Percentiles rank a stretch among this genome's conserved stretches.
Conservation (phyloP, 2,797 vertebrate genomes). For the Betta splendens region DNA sequence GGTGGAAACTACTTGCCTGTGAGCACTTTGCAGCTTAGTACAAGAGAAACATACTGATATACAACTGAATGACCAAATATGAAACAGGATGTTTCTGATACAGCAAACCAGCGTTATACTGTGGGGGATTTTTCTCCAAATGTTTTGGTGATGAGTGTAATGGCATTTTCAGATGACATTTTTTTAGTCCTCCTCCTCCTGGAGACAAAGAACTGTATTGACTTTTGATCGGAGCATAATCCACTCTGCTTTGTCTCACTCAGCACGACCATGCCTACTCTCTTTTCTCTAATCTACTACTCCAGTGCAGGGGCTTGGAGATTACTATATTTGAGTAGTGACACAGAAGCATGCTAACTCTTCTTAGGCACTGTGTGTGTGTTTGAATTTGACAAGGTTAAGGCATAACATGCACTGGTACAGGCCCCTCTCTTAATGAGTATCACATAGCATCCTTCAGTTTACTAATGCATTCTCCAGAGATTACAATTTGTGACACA, state of each 20-base stretch:
- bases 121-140: background rate
- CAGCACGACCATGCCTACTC: constrained; percentile 16
- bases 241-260: constrained; percentile 26
- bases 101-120: background rate
- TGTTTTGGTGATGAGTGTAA: background rate
- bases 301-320: constrained; percentile 27
- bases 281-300: constrained; percentile 21
- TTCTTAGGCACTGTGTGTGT: constrained; percentile 37
- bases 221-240: constrained; percentile 34
- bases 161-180: background rate
- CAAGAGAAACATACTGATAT: background rate
- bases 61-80: background rate
- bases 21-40: background rate
- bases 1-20: too few relatives aligned
- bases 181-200: constrained; percentile 8
- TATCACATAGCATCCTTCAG: constrained; percentile 30
- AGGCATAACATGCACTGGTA: constrained; percentile 40
- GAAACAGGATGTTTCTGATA: background rate
- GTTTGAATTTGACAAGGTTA: constrained; percentile 48
- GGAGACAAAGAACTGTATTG: constrained; percentile 18
- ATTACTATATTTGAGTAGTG: constrained; percentile 37
- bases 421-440: constrained; percentile 29
- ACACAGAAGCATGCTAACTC: constrained; percentile 46
- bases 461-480: constrained; percentile 26
- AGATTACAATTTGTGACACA: constrained; percentile 24